Evolutionary conservation across 2,888 invertebrate species (phyloP).

Genomic region (Lepeophtheirus nordmannii): DNA sequence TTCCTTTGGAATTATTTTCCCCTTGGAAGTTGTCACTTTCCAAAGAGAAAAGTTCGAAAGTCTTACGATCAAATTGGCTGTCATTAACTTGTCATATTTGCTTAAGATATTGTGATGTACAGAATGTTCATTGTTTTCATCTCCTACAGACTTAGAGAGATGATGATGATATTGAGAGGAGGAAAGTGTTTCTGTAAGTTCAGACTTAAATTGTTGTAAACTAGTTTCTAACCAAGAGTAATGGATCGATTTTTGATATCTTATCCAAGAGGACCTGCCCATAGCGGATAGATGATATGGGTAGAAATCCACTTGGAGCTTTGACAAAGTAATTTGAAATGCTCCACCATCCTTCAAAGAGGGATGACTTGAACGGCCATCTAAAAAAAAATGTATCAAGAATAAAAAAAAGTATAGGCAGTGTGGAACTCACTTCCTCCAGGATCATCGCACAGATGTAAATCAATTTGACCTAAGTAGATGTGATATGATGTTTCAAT

Average conservation of each 20-base stretch:
- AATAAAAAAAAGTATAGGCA: constrained; percentile 19
- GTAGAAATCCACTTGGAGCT: constrained; percentile 69
- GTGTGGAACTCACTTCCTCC: constrained; percentile 40
- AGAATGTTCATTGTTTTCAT: not conserved
- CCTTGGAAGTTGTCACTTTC: constrained; percentile 52
- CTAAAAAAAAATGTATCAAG: constrained; percentile 37
- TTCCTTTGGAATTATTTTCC: constrained; percentile 57
- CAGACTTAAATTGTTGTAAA: constrained; percentile 26
- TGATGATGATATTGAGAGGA: not conserved
- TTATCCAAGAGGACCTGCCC: constrained; percentile 72
- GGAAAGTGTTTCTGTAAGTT: constrained; percentile 26
- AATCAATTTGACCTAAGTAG: constrained; percentile 68
- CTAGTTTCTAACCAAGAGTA: constrained; percentile 27
- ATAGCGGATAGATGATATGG: constrained; percentile 85
- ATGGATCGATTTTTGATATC: constrained; percentile 26
- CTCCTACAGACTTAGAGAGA: not conserved
- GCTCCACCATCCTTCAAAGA: constrained; percentile 77
- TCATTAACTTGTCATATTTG: constrained; percentile 58
- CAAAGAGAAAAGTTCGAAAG: constrained; percentile 81
- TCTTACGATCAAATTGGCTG: constrained; percentile 71
- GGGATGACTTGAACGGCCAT: constrained; percentile 67
- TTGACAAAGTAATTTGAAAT: constrained; percentile 51
- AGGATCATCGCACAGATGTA: constrained; percentile 90
- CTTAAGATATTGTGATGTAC: constrained; percentile 4
- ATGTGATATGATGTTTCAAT: constrained; percentile 94